Conservation (phyloP, 1,140 invertebrate species). For the Platyscapa corneri region DNA sequence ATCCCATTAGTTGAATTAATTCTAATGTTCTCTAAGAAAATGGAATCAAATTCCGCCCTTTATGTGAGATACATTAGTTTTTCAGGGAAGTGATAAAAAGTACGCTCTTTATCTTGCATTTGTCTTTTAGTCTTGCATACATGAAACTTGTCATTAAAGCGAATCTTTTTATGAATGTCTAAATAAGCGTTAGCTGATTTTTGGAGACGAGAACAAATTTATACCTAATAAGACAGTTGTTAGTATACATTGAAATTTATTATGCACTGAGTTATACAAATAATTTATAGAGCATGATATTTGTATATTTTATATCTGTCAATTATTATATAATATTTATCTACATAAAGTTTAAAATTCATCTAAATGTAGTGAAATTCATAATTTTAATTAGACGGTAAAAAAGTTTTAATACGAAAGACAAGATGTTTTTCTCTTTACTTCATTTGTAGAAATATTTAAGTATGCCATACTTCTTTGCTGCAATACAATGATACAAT, state of each 20-base stretch:
- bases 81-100: not conserved
- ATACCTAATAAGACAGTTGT: too few species aligned
- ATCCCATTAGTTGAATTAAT: not conserved
- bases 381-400: not conserved
- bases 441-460: not conserved
- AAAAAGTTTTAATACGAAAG: not conserved
- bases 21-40: not conserved
- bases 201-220: too few species aligned
- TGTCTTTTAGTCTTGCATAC: not conserved
- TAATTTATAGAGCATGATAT: not conserved
- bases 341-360: not conserved
- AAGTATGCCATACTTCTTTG: not conserved
- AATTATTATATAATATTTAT: not conserved
- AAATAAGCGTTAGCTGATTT: not conserved
- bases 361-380: not conserved
- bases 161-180: constrained; percentile 4
- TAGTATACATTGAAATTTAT: not conserved
- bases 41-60: not conserved
- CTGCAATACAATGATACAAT: too few species aligned
- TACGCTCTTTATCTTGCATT: too few species aligned
- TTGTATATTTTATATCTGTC: not conserved
- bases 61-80: not conserved
- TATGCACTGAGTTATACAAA: not conserved
- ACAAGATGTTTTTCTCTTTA: too few species aligned
- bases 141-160: not conserved